Evolutionary conservation across 1,140 invertebrate genomes (phyloP).

Genomic region (Choristoneura fumiferana): DNA sequence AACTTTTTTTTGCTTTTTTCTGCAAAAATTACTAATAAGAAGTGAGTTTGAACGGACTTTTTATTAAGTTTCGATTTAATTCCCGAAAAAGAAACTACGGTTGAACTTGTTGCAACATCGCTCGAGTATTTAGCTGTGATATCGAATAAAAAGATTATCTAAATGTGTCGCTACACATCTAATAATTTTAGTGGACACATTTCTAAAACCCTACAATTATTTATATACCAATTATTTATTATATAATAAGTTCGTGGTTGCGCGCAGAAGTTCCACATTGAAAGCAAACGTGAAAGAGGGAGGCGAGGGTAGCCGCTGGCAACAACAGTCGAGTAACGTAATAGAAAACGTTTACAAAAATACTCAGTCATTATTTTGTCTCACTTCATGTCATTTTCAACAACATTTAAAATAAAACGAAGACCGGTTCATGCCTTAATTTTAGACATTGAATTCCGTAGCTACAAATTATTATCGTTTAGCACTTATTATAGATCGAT

Average conservation of each 20-base stretch:
- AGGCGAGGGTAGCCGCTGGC: background rate
- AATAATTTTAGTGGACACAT: slow-evolving; percentile 47
- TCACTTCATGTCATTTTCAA: slow-evolving; percentile 50
- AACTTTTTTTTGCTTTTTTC: slow-evolving; percentile 47
- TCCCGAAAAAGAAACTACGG: slow-evolving; percentile 55
- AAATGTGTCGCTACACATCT: slow-evolving; percentile 37
- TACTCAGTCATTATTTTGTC: slow-evolving; percentile 39
- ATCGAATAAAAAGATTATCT: slow-evolving; percentile 15
- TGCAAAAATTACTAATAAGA: slow-evolving; percentile 44
- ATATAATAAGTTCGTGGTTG: slow-evolving; percentile 13
- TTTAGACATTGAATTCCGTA: background rate
- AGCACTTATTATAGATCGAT: too few relatives aligned
- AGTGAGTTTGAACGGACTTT: slow-evolving; percentile 41
- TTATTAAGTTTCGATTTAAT: slow-evolving; percentile 32
- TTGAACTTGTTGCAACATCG: slow-evolving; percentile 36
- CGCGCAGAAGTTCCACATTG: background rate
- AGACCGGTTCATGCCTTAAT: background rate
- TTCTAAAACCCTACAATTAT: slow-evolving; percentile 38
- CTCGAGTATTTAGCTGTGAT: slow-evolving; percentile 22
- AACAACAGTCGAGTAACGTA: background rate
- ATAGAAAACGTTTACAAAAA: slow-evolving; percentile 52
- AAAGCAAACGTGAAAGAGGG: background rate
- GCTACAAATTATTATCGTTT: too few relatives aligned
- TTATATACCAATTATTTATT: slow-evolving; percentile 35
- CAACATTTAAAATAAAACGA: slow-evolving; percentile 30